Evolutionary conservation across 2,797 vertebrate species (phyloP).

Genomic region (Oreochromis mossambicus): DNA sequence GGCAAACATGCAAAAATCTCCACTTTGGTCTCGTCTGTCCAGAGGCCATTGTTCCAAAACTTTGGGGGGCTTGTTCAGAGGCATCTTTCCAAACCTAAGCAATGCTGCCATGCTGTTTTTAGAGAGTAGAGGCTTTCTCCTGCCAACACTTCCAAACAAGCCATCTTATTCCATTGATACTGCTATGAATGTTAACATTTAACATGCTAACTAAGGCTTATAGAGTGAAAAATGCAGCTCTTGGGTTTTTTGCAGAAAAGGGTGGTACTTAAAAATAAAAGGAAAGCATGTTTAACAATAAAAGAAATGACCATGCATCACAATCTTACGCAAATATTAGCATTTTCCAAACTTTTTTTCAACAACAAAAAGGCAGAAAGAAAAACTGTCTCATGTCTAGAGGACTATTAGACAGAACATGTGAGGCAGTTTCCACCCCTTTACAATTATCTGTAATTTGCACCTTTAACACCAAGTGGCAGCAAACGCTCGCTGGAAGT

Average conservation of each 20-base stretch:
- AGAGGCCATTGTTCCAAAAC: no score
- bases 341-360: not conserved
- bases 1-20: no score
- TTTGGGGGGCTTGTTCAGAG: not conserved
- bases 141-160: not conserved
- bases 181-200: not conserved
- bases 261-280: not conserved
- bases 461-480: conserved; percentile 53
- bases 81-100: not conserved
- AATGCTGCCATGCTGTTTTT: not conserved
- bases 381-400: not conserved
- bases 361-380: not conserved
- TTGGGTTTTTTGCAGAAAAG: not conserved
- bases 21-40: no score
- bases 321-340: not conserved
- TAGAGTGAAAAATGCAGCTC: not conserved
- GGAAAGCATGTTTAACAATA: not conserved
- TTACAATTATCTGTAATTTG: conserved; percentile 20
- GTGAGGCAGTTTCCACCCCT: not conserved
- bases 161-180: not conserved
- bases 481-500: conserved; percentile 44
- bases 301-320: not conserved
- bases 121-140: not conserved
- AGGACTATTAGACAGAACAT: not conserved
- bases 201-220: not conserved